Evolutionary conservation across 2,113 vertebrate genomes (phyloP).

Genomic region (Heterotis niloticus): DNA sequence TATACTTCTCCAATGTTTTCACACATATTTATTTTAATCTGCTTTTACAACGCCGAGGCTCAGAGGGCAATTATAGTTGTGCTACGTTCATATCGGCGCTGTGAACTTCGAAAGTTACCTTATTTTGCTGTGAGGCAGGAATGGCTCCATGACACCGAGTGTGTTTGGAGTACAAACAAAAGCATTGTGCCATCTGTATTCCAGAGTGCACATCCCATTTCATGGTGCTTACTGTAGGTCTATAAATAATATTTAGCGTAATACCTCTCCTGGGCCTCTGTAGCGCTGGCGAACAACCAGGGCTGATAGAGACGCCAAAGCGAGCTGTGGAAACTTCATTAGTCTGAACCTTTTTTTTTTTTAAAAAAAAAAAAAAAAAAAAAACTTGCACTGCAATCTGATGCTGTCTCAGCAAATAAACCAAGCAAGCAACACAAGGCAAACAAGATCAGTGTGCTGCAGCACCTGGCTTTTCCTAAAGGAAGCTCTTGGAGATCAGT

Average conservation of each 20-base stretch:
- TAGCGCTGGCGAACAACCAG: not conserved
- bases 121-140: not conserved
- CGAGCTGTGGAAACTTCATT: constrained; percentile 3
- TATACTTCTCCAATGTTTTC: not conserved
- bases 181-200: not conserved
- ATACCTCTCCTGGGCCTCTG: not conserved
- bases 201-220: not conserved
- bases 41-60: not conserved
- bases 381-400: not conserved
- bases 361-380: no score
- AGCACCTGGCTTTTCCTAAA: not conserved
- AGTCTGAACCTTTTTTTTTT: not conserved
- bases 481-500: not conserved
- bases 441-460: not conserved
- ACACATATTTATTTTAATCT: not conserved
- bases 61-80: not conserved
- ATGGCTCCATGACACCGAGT: not conserved
- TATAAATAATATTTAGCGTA: not conserved
- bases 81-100: not conserved
- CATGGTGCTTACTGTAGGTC: not conserved
- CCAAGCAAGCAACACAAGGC: constrained; percentile 4
- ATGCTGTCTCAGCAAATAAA: not conserved
- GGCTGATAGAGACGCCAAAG: not conserved
- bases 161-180: not conserved
- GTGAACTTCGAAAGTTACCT: not conserved